phyloP scores from a whole-genome alignment of 2,113 vertebrate genomes.

The Chaetorhynchus papuensis region DNA sequence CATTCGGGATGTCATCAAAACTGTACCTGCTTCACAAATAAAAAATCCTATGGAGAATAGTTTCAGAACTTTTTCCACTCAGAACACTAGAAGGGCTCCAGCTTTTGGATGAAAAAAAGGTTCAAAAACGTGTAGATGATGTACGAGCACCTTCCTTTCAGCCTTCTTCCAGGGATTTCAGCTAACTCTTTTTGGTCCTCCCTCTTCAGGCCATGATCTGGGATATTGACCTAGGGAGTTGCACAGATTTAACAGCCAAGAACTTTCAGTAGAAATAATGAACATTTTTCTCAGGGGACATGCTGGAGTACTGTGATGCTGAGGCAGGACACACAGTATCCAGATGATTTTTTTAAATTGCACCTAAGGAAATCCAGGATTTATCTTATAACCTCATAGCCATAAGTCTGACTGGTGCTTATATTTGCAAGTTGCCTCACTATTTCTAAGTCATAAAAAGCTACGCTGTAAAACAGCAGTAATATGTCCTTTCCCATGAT shows the following conservation, averaged over 20 bases:
- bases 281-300: background rate
- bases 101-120: background rate
- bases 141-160: background rate
- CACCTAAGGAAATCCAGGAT: background rate
- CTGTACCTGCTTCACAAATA: background rate
- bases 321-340: background rate
- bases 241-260: background rate
- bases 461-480: background rate
- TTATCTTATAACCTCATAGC: background rate
- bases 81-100: background rate
- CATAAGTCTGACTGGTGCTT: background rate
- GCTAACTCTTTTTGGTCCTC: background rate
- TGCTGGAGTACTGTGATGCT: background rate
- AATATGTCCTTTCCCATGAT: background rate
- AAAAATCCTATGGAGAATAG: background rate
- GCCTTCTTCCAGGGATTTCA: background rate
- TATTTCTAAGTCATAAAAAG: background rate
- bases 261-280: background rate
- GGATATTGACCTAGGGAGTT: background rate
- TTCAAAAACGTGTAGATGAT: background rate
- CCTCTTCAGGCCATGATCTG: background rate
- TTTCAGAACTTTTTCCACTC: background rate
- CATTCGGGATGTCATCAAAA: background rate
- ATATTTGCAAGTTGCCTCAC: background rate
- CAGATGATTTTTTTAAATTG: background rate